A percentile compares a stretch with the other conserved stretches of the same genome.
Evolutionary conservation across 2,888 invertebrate species (phyloP).

Genomic region (Pollenia labialis): DNA sequence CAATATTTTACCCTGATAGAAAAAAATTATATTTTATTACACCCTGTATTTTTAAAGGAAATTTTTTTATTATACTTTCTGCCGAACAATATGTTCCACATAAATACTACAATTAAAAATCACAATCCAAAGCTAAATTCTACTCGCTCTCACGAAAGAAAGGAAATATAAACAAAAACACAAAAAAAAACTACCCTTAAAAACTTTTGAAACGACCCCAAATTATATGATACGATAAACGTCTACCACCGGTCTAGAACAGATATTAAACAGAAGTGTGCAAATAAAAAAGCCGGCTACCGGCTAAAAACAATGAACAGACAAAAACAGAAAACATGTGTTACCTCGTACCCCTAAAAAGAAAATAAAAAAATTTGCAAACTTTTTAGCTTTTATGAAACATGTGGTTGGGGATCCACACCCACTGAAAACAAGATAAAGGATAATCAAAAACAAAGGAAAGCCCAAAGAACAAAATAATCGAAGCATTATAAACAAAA

Average conservation of each 20-base stretch:
- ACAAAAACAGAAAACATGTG: constrained; percentile 68
- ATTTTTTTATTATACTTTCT: background rate
- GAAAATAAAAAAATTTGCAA: constrained; percentile 12
- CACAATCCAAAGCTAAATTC: background rate
- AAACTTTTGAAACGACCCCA: constrained; percentile 4
- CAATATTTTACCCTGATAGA: no score
- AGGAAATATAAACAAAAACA: background rate
- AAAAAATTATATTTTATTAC: background rate
- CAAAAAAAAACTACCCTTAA: constrained; percentile 43
- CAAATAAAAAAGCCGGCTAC: constrained; percentile 63
- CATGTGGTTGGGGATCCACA: constrained; percentile 58
- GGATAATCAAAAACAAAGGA: constrained; percentile 33
- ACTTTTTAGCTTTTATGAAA: background rate
- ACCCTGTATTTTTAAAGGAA: constrained; percentile 16
- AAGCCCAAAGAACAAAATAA: constrained; percentile 49
- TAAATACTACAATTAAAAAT: background rate
- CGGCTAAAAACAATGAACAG: constrained; percentile 15
- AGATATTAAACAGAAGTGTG: constrained; percentile 29
- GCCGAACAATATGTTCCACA: constrained; percentile 39
- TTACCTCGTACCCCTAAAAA: constrained; percentile 14
- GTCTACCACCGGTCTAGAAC: constrained; percentile 52
- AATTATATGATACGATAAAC: constrained; percentile 44
- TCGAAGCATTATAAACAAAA: constrained; percentile 56
- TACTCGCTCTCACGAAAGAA: background rate
- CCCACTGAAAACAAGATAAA: constrained; percentile 42